Evolutionary conservation across 64 coral and sea anemone genomes (phyloP).

Genomic region (Dendronephthya gigantea): DNA sequence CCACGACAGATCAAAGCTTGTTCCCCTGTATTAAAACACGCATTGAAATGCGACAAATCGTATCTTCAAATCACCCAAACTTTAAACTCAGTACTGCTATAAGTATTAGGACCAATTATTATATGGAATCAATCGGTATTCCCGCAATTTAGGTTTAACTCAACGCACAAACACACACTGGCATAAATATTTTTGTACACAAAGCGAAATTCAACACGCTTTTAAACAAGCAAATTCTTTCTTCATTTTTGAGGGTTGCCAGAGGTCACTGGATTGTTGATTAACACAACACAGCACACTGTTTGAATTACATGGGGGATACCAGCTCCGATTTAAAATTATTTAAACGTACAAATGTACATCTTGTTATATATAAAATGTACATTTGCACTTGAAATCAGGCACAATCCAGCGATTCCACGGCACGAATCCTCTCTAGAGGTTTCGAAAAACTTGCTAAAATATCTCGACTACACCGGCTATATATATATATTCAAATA

Average conservation of each 20-base stretch:
- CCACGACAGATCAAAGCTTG: not conserved
- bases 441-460: not conserved
- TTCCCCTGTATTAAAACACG: not conserved
- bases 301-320: not conserved
- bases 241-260: not conserved
- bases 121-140: not conserved
- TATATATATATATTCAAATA: not conserved
- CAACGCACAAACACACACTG: not conserved
- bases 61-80: too few species aligned
- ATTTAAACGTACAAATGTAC: too few species aligned
- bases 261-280: not conserved
- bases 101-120: not conserved
- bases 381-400: not conserved
- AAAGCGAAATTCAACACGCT: conserved; percentile 10
- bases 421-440: not conserved
- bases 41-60: not conserved
- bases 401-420: not conserved
- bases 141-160: not conserved
- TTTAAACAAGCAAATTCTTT: not conserved
- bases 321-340: not conserved
- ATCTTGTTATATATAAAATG: too few species aligned
- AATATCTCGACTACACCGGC: not conserved
- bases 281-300: not conserved
- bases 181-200: not conserved
- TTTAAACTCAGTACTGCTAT: not conserved